Conservation (phyloP, 2,113 vertebrate species). For the Corythoichthys intestinalis region DNA sequence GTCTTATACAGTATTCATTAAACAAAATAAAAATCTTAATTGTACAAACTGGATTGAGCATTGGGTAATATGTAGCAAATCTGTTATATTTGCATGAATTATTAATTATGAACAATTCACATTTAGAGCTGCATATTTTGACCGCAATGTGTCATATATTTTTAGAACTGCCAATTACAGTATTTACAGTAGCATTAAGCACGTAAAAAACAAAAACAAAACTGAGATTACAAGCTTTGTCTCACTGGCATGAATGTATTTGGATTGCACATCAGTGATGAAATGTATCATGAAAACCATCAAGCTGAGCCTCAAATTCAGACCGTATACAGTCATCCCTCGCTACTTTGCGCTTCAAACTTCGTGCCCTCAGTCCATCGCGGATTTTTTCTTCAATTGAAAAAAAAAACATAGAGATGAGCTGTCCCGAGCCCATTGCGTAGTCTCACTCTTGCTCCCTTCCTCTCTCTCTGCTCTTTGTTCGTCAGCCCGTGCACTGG, state of each 20-base stretch:
- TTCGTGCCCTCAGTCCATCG: too few relatives aligned
- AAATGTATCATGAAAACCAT: neutral
- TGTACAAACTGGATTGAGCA: neutral
- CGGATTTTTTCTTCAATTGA: too few relatives aligned
- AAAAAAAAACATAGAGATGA: too few relatives aligned
- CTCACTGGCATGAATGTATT: neutral
- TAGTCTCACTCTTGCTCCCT: too few relatives aligned
- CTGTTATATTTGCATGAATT: neutral
- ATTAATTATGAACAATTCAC: neutral
- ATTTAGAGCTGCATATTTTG: neutral
- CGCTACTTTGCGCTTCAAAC: too few relatives aligned
- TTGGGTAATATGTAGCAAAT: neutral
- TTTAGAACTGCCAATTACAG: neutral
- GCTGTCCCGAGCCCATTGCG: too few relatives aligned
- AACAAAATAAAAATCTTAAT: neutral
- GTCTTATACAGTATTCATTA: neutral
- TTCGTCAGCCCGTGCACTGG: too few relatives aligned
- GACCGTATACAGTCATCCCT: too few relatives aligned
- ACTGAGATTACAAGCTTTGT: neutral
- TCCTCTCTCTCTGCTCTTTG: too few relatives aligned
- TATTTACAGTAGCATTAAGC: neutral
- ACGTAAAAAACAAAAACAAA: neutral
- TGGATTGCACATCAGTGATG: neutral
- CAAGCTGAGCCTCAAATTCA: too few relatives aligned
- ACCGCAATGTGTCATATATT: neutral